Percentiles rank a stretch among this genome's conserved stretches.
These are phyloP conservation scores for Atrina japonica DNA, from an alignment of 2,888 invertebrate genomes.

Conservation along the genomic window DNA sequence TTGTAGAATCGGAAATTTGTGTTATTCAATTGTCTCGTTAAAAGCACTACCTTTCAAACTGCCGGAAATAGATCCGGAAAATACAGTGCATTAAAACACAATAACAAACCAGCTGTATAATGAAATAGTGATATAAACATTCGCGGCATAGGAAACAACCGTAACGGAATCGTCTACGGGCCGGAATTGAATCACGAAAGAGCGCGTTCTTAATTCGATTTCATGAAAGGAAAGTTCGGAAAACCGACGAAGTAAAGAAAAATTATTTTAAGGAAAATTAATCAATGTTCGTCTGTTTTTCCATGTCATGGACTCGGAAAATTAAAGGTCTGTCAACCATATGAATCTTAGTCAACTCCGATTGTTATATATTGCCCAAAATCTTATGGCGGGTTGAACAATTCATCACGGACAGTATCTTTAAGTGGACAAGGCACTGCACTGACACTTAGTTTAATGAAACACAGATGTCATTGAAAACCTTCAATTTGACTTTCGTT, in stretches of 20 bases:
- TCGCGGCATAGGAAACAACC: conserved; percentile 19
- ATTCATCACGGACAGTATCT: no score
- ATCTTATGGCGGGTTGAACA: no score
- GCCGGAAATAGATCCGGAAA: conserved; percentile 43
- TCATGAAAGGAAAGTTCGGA: conserved; percentile 22
- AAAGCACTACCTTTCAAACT: conserved; percentile 41
- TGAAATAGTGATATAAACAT: conserved; percentile 25
- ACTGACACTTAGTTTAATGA: no score
- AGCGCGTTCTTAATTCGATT: conserved; percentile 20
- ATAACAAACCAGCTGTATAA: conserved; percentile 26
- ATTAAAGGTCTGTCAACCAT: no score
- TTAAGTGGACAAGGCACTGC: no score
- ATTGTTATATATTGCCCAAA: no score
- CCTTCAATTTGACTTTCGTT: no score
- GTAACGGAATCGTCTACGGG: conserved; percentile 1
- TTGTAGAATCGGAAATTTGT: conserved; percentile 43
- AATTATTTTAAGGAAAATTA: conserved; percentile 28
- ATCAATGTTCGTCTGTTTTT: conserved; percentile 30
- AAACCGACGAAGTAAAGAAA: conserved; percentile 12
- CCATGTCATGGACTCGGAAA: no score
- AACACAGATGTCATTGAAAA: no score
- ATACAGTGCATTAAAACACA: conserved; percentile 41
- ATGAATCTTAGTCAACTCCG: no score
- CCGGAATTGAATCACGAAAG: conserved; percentile 15
- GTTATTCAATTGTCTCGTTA: conserved; percentile 44